Base-by-base conservation (phyloP, 1,140 invertebrate species). In the Platyscapa corneri region DNA sequence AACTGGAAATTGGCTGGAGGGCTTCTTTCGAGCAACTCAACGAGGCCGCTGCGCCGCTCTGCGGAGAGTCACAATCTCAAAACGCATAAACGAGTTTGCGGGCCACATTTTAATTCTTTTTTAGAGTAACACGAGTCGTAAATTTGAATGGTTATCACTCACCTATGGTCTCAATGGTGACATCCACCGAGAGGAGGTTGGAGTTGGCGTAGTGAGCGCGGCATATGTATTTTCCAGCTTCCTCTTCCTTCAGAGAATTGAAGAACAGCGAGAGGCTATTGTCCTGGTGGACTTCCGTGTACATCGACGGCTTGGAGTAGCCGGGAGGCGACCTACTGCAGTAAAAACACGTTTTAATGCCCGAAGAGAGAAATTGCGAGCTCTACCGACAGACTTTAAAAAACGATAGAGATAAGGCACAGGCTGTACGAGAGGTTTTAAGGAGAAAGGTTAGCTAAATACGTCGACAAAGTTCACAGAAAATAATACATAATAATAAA, bases 211-310 rank as follows among this genome's bases (percentile, higher is more conserved):
- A 98, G 82, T 93, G 95, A 16, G 96, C 97, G 42, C 95, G 94
- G 91, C 98, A 99, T 67, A 95, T 97, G 93, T 98, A 98, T 83
- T 93, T 95, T 67, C 97, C 97, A 72, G 95, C 95, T 92, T 98
- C 96, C 60, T 96, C 94, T 83, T 96, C 95, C 65, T 95, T 94
- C 80, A 98, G 94, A 46, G 95, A 95, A 70, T 95, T 94, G 89
- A 98, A 97, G 90, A 97, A 95, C 42, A 98, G 94, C 72, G 95
- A 94, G 84, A 97, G 93, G 74, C 94, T 94, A 87, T 91, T 95
- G 93, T 91, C 94, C 92, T 86, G 94, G 91, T 94, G 93, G 80
- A 92, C 91, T 90, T 96, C 96, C 77, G 95, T 96, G 91, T 96
- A 96, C 91, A 96, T 95, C 77, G 94, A 91, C 3, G 94, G 94